phyloP scores from a whole-genome alignment of 1,140 invertebrate genomes.

The Scylla paramamosain region DNA sequence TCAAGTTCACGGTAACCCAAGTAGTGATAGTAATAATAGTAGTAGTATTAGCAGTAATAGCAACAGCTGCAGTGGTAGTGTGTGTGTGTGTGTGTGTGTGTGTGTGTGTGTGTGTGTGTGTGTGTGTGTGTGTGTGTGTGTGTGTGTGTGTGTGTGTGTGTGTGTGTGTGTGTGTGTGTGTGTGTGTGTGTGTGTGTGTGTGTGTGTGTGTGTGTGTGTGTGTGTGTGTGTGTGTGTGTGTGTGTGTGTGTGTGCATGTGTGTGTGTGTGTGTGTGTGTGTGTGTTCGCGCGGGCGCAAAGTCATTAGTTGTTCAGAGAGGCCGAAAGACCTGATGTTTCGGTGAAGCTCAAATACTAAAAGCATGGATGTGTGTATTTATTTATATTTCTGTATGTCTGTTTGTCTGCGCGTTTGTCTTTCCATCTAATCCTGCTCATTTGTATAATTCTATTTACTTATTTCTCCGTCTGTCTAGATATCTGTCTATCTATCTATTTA shows the following conservation, averaged over 20 bases:
- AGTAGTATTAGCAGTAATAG: too few species aligned
- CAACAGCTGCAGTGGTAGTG: background rate
- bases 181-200: background rate
- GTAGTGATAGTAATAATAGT: too few species aligned
- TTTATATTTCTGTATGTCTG: background rate
- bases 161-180: background rate
- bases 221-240: background rate
- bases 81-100: slow-evolving; percentile 19
- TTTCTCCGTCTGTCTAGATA: background rate
- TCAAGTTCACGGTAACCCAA: background rate
- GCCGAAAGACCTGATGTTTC: too few species aligned
- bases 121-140: background rate
- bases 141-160: background rate
- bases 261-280: background rate
- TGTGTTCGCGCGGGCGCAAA: too few species aligned
- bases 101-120: slow-evolving; percentile 17
- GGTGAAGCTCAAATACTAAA: too few species aligned
- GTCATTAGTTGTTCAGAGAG: too few species aligned
- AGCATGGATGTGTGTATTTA: too few species aligned
- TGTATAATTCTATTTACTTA: background rate
- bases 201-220: background rate
- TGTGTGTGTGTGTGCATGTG: background rate
- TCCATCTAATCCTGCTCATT: background rate
- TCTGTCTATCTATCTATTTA: background rate
- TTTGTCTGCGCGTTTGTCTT: background rate